phyloP scores from a whole-genome alignment of 2,113 vertebrate genomes.

The Apteryx mantelli region DNA sequence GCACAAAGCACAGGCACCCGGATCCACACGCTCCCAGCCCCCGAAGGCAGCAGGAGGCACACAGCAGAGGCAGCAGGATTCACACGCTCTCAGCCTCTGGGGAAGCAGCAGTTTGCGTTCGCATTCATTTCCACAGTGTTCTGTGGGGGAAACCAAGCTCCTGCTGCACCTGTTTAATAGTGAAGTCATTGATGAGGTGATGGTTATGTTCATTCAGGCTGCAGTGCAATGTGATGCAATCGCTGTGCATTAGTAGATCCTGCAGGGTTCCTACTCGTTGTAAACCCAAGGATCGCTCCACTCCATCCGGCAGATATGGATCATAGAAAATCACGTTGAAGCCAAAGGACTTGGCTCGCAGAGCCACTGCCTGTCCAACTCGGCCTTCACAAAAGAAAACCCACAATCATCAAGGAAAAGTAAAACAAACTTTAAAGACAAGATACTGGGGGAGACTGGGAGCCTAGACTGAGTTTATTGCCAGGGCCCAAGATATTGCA shows the following conservation, averaged over 20 bases:
- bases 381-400: constrained; percentile 81
- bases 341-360: constrained; percentile 91
- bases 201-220: constrained; percentile 94
- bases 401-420: constrained; percentile 64
- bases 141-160: constrained; percentile 65
- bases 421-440: constrained; percentile 57
- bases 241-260: constrained; percentile 91
- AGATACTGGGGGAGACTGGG: constrained; percentile 39
- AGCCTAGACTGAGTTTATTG: constrained; percentile 11
- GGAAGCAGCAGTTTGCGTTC: constrained; percentile 63
- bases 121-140: constrained; percentile 61
- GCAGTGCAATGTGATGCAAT: constrained; percentile 92
- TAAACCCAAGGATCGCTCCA: constrained; percentile 90
- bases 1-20: constrained; percentile 60
- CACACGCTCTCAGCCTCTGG: constrained; percentile 60
- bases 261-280: constrained; percentile 90
- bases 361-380: constrained; percentile 90
- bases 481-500: background rate
- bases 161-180: constrained; percentile 90
- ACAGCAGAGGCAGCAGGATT: constrained; percentile 66
- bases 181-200: constrained; percentile 94
- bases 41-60: constrained; percentile 49
- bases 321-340: constrained; percentile 92
- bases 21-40: constrained; percentile 49
- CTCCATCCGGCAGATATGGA: constrained; percentile 89